These are phyloP conservation scores for Torymus aiolomorphi DNA, from an alignment of 2,888 invertebrate species.

Conservation along the genomic window DNA sequence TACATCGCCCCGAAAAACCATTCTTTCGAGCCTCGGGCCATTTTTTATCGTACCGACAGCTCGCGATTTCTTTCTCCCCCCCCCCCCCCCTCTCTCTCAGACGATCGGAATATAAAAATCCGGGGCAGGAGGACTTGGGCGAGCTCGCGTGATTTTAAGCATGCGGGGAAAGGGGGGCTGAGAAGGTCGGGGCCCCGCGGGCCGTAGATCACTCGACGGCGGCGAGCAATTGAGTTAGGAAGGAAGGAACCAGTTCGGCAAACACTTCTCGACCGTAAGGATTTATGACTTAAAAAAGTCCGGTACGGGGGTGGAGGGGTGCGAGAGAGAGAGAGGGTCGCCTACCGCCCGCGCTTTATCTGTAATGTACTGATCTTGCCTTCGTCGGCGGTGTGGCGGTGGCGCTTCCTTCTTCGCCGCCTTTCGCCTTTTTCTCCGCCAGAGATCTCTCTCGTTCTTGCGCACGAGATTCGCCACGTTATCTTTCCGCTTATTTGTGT, in stretches of 20 bases:
- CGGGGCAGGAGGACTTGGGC: slow-evolving; percentile 64
- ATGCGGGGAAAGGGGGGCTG: slow-evolving; percentile 59
- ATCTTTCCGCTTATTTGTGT: slow-evolving; percentile 1
- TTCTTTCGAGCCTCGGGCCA: neutral
- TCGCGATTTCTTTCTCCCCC: too few species aligned
- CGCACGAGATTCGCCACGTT: neutral
- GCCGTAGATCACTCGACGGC: slow-evolving; percentile 72
- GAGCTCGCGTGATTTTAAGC: slow-evolving; percentile 63
- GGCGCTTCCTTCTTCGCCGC: slow-evolving; percentile 31
- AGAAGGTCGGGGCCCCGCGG: slow-evolving; percentile 56
- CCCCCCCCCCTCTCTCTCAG: neutral
- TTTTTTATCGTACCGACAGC: slow-evolving; percentile 1
- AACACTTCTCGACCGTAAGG: slow-evolving; percentile 71
- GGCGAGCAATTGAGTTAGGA: slow-evolving; percentile 74
- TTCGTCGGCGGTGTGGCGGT: slow-evolving; percentile 67
- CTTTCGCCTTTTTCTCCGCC: slow-evolving; percentile 56
- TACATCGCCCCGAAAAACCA: slow-evolving; percentile 2
- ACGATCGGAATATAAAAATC: slow-evolving; percentile 65
- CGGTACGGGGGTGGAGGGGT: slow-evolving; percentile 34
- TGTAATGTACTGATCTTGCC: slow-evolving; percentile 76
- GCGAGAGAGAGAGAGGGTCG: slow-evolving; percentile 17
- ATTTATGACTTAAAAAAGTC: slow-evolving; percentile 76
- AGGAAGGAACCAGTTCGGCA: slow-evolving; percentile 76
- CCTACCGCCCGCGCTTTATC: slow-evolving; percentile 70
- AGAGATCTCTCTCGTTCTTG: neutral